Percentiles rank a stretch among this genome's conserved stretches.
These are phyloP conservation scores for Spinus pinus DNA, from an alignment of 2,797 vertebrate species.

Conservation along the genomic window DNA sequence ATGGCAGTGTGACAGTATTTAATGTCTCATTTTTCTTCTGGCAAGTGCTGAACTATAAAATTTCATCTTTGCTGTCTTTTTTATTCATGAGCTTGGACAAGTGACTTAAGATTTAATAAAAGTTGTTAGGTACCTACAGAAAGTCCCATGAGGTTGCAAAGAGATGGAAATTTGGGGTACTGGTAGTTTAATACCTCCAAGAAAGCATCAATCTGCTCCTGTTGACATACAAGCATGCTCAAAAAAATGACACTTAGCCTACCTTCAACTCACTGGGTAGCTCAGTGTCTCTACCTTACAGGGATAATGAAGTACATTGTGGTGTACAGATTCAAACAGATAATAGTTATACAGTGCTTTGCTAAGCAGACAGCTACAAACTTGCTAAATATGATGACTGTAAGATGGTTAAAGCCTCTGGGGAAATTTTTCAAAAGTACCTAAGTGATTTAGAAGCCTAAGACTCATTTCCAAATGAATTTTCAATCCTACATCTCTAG, in stretches of 20 bases:
- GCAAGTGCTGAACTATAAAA: neutral
- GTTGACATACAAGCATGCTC: neutral
- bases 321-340: neutral
- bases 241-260: neutral
- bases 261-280: neutral
- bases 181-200: neutral
- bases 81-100: neutral
- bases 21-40: neutral
- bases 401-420: neutral
- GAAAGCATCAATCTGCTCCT: neutral
- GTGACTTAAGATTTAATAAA: neutral
- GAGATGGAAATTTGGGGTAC: neutral
- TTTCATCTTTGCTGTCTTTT: neutral
- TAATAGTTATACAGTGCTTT: neutral
- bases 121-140: neutral
- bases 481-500: slow-evolving; percentile 22
- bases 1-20: neutral
- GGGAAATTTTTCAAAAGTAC: neutral
- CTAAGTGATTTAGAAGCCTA: slow-evolving; percentile 16
- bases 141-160: neutral
- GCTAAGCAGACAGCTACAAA: neutral
- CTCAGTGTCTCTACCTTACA: neutral
- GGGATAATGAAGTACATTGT: neutral
- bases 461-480: slow-evolving; percentile 5
- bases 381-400: neutral